Evolutionary conservation across 64 coral and sea anemone genomes (phyloP).

Genomic region (Hydrozoanthus tunicans): DNA sequence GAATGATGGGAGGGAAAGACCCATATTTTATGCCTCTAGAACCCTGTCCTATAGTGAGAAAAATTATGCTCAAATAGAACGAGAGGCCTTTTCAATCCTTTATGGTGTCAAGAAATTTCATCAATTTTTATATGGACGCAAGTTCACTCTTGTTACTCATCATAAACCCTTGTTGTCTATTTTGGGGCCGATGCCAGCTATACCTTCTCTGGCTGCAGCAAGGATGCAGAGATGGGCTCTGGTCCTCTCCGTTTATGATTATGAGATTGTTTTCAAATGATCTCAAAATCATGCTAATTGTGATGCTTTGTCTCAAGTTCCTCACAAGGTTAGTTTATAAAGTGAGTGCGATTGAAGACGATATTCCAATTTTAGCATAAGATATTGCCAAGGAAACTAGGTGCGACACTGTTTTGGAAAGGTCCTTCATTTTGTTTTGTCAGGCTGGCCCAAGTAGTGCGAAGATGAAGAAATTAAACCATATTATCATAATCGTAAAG

Average conservation of each 20-base stretch:
- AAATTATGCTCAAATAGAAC: constrained; percentile 68
- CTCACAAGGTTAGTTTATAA: constrained; percentile 36
- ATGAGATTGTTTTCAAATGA: constrained; percentile 51
- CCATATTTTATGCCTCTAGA: constrained; percentile 65
- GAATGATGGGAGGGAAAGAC: constrained; percentile 67
- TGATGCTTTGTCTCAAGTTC: constrained; percentile 59
- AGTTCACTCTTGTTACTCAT: constrained; percentile 60
- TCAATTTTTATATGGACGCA: constrained; percentile 65
- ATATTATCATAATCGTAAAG: not conserved
- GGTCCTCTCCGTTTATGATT: constrained; percentile 60
- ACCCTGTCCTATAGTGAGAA: constrained; percentile 48
- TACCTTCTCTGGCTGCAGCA: constrained; percentile 59
- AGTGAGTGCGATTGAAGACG: constrained; percentile 48
- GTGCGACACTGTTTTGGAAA: constrained; percentile 11
- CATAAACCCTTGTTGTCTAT: constrained; percentile 57
- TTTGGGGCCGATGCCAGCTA: constrained; percentile 50
- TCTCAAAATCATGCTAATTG: constrained; percentile 55
- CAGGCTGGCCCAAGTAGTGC: not conserved
- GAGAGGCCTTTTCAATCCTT: constrained; percentile 53
- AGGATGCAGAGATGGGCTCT: constrained; percentile 61
- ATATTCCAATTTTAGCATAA: constrained; percentile 49
- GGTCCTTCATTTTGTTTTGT: constrained; percentile 43
- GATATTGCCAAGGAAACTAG: constrained; percentile 43
- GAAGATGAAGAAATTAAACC: constrained; percentile 9
- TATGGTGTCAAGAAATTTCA: constrained; percentile 74